phyloP scores from a whole-genome alignment of 1,140 invertebrate genomes.

The Leptopilina clavipes region DNA sequence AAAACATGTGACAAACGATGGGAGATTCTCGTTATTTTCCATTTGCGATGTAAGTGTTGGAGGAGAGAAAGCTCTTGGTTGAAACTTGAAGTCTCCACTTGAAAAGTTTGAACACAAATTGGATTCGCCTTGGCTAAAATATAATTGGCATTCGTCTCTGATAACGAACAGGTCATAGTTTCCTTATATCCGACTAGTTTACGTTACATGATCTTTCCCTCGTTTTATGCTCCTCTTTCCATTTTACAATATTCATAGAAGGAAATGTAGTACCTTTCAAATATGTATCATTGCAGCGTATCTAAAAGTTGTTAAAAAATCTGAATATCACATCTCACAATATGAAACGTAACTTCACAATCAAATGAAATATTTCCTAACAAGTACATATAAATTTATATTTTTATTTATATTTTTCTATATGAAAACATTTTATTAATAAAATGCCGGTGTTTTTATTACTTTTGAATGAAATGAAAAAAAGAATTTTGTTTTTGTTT shows the following conservation, averaged over 20 bases:
- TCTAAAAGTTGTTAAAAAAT: constrained; percentile 6
- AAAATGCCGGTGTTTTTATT: no score
- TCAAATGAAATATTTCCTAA: no score
- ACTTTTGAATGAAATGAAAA: no score
- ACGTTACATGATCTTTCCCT: not conserved
- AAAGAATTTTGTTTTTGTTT: no score
- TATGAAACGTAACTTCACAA: no score
- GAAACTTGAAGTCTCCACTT: constrained; percentile 69
- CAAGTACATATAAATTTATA: no score
- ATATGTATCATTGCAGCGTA: not conserved
- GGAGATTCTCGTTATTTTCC: constrained; percentile 69
- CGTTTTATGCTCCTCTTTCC: not conserved
- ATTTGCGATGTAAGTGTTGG: constrained; percentile 61
- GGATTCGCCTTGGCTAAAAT: constrained; percentile 68
- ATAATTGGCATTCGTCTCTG: constrained; percentile 72
- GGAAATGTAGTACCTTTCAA: constrained; percentile 8
- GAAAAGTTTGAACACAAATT: constrained; percentile 68
- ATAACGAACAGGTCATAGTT: constrained; percentile 61
- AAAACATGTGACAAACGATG: constrained; percentile 52
- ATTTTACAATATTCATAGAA: constrained; percentile 35
- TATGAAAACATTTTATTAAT: no score
- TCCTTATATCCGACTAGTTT: constrained; percentile 22
- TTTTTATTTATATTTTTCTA: no score
- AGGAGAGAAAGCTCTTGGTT: constrained; percentile 63
- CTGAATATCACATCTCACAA: no score